A percentile compares a stretch with the other conserved stretches of the same genome.
Conservation (phyloP, 2,888 invertebrate genomes). For the Caradrina kadenii region DNA sequence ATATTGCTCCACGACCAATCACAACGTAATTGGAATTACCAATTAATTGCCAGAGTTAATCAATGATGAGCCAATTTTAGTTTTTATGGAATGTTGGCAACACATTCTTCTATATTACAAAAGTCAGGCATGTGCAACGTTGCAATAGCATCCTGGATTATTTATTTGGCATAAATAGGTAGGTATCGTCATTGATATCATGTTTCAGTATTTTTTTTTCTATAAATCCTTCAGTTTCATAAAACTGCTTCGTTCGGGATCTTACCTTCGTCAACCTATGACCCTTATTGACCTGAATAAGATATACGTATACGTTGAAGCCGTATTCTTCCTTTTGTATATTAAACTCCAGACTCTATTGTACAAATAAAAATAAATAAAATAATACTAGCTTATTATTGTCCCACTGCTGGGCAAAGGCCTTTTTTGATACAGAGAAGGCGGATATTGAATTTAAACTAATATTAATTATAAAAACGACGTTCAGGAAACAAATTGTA, state of each 20-base stretch:
- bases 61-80: conserved; percentile 46
- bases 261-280: not conserved
- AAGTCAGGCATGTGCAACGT: not conserved
- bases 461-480: no score
- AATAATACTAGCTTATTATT: no score
- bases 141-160: not conserved
- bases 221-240: not conserved
- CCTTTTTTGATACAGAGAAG: no score
- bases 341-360: not conserved
- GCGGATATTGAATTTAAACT: no score
- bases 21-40: conserved; percentile 40
- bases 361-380: conserved; percentile 11
- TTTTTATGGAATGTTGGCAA: conserved; percentile 39
- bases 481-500: no score
- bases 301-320: not conserved
- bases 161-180: not conserved
- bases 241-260: no score
- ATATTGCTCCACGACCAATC: conserved; percentile 45
- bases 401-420: no score
- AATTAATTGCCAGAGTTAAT: conserved; percentile 47
- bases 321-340: not conserved
- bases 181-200: not conserved
- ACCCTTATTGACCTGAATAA: not conserved
- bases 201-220: not conserved
- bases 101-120: conserved; percentile 34